phyloP scores from a whole-genome alignment of 2,888 invertebrate species.

The Cerastoderma edule region DNA sequence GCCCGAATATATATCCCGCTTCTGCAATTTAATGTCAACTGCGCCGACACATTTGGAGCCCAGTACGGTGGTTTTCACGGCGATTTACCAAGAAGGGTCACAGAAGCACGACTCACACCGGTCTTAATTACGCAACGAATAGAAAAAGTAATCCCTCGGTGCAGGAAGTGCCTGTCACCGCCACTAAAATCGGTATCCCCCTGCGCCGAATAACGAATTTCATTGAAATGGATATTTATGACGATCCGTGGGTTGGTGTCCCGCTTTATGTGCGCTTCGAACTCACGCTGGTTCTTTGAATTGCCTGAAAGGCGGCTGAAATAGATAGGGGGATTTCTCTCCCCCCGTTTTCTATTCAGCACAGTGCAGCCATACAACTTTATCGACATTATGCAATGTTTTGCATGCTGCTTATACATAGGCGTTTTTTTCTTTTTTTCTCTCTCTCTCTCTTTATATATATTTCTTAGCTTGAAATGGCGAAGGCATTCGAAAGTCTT shows the following conservation, averaged over 20 bases:
- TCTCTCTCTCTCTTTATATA: too few species aligned
- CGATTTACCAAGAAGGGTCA: constrained; percentile 19
- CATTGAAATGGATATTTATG: constrained; percentile 2
- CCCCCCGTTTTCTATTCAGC: neutral
- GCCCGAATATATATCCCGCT: constrained; percentile 11
- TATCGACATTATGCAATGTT: constrained; percentile 4
- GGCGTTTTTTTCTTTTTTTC: too few species aligned
- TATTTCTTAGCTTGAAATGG: too few species aligned
- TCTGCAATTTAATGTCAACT: constrained; percentile 6
- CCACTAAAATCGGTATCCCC: constrained; percentile 8
- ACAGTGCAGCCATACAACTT: neutral
- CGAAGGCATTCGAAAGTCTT: too few species aligned
- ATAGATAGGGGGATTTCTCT: neutral
- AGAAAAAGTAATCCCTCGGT: constrained; percentile 20
- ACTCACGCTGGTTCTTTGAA: constrained; percentile 1
- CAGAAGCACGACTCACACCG: constrained; percentile 8
- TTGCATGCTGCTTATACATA: constrained; percentile 6
- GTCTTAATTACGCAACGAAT: constrained; percentile 23
- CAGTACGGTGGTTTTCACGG: constrained; percentile 15
- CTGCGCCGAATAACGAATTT: constrained; percentile 15
- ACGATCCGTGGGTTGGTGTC: constrained; percentile 7
- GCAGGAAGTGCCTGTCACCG: constrained; percentile 13
- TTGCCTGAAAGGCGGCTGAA: neutral
- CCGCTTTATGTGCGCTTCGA: neutral
- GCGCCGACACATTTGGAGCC: constrained; percentile 1